phyloP scores from a whole-genome alignment of 2,888 invertebrate species.

The Sarcophaga variegata region DNA sequence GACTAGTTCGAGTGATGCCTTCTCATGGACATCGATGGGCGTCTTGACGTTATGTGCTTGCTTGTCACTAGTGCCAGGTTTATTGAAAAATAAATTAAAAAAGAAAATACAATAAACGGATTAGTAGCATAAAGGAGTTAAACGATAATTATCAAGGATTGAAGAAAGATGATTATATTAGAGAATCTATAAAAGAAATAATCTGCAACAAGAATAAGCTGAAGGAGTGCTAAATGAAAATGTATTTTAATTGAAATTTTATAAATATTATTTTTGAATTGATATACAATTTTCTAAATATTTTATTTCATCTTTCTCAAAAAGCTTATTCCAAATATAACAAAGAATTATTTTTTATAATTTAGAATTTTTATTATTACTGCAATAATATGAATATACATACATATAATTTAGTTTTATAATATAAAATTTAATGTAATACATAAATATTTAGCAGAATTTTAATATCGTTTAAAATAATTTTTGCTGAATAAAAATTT shows the following conservation, averaged over 20 bases:
- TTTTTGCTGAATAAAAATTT: no score
- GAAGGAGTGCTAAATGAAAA: constrained; percentile 34
- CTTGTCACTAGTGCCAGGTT: constrained; percentile 92
- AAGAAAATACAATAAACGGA: constrained; percentile 87
- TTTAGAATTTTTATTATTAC: neutral
- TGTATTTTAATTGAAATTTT: constrained; percentile 24
- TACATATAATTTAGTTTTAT: no score
- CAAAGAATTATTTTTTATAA: constrained; percentile 5
- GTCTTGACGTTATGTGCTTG: constrained; percentile 90
- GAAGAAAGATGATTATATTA: neutral
- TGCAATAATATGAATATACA: no score
- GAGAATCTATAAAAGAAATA: neutral
- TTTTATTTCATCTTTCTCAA: neutral
- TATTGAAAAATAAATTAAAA: constrained; percentile 90
- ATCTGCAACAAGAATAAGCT: constrained; percentile 30
- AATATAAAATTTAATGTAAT: no score
- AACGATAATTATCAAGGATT: neutral
- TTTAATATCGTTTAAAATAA: no score
- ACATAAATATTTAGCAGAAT: no score
- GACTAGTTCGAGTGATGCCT: constrained; percentile 92
- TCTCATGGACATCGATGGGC: constrained; percentile 93
- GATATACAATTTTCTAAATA: neutral
- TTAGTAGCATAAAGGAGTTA: neutral
- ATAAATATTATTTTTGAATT: neutral
- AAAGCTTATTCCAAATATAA: constrained; percentile 58